Evolutionary conservation across 2,797 vertebrate genomes (phyloP), one percentile per base, ranked within the genome.

Genomic region (Protosalanx chinensis): DNA sequence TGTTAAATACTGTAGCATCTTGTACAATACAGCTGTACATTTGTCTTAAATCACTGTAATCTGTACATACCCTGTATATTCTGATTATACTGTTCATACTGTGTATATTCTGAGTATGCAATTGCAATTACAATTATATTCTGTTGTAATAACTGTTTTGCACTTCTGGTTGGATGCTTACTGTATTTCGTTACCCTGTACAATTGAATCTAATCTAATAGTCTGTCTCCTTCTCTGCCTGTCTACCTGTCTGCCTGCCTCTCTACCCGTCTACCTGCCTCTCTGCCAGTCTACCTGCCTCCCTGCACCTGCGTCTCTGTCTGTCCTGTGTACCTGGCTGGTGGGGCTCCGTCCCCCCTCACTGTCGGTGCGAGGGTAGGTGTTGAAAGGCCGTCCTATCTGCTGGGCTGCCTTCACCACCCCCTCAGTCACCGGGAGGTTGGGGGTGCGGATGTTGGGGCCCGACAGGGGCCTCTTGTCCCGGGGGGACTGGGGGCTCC

Each of bases 401-500:
- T 93, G 94, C 60, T 93, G 93, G 0, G 92, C 81, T 0, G 91
- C 89, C 84, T 95, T 96, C 33, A 86, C 85, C 72, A 89, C 89
- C 0, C 93, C 94, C 2, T 95, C 93, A 0, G 91, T 86, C 12
- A 91, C 71, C 0, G 94, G 93, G 69, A 94, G 88, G 74, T 93
- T 92, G 0, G 95, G 93, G 12, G 91, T 93, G 53, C 91, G 85
- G 79, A 97, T 95, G 73, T 94, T 95, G 60, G 96, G 95, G 20
- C 96, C 96, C 0, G 95, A 97, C 12, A 96, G 93, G 0, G 95
- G 95, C 72, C 96, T 93, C 80, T 97, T 97, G 76, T 98, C 96
- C 46, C 93, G 86, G 23, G 94, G 93, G 61, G 94, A 90, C 78
- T 93, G 94, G 3, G 93, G 92, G 35, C 93, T 92, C 74, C 86